Base-by-base conservation (phyloP, 37 sponge, comb jelly and placozoan species). In the Hexactinellida sp. region DNA sequence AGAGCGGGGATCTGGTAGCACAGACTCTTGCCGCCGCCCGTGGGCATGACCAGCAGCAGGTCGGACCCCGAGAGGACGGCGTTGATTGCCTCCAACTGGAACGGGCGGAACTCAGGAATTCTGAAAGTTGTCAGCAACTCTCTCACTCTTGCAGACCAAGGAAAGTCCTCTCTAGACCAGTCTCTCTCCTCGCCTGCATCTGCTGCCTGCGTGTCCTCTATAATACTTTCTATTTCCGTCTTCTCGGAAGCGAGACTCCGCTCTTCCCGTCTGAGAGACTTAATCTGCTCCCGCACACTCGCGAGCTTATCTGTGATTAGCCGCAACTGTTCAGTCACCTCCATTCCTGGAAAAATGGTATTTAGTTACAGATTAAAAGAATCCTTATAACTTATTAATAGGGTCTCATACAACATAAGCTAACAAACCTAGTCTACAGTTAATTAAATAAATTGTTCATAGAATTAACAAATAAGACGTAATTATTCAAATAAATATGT, bases 1-100 rank as follows among this genome's bases (percentile, higher is more conserved):
- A 91, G 86, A 52, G 96, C 94, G 19, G 99, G 96, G 21, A 98
- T 84, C 87, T 98, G 99, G 85, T 93, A 98, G 47, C 96, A 95
- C 41, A 98, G 91, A 55, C 96, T 95, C 89, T 98, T 98, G 28
- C 99, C 99, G 0, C 94, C 96, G 24, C 99, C 99, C 36, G 99
- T 98, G 0, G 99, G 99, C 96, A 98, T 95, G 16, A 98, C 90
- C 30, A 97, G 90, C 34, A 97, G 90, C 36, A 90, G 86, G 76
- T 97, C 99, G 37, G 87, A 85, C 0, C 84, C 83, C 0, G 92
- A 87, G 5, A 95, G 83, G 24, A 92, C 90, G 25, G 92, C 91
- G 82, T 93, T 93, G 54, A 95, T 89, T 36, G 87, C 85, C 37
- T 91, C 89, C 3, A 84, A 55, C 82, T 95, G 96, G 37, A 93